phyloP scores from a whole-genome alignment of 1,140 invertebrate genomes.

The Ooceraea biroi region DNA sequence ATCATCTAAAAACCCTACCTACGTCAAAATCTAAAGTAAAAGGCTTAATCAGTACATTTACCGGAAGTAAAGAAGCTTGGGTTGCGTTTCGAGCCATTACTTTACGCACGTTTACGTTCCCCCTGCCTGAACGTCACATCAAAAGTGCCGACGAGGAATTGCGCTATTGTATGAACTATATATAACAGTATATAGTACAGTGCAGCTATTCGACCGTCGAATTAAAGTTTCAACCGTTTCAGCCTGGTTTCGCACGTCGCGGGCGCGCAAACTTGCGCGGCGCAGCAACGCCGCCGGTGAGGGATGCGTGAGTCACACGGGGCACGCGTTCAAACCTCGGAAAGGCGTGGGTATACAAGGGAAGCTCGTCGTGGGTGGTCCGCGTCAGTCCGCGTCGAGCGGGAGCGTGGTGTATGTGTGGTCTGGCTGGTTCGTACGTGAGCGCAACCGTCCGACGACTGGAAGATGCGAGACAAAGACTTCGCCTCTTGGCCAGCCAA shows the following conservation, averaged over 20 bases:
- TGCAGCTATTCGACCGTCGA: not conserved
- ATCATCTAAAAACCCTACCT: too few relatives aligned
- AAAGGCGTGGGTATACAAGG: conserved; percentile 66
- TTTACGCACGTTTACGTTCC: too few relatives aligned
- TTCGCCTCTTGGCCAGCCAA: conserved; percentile 56
- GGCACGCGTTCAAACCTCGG: conserved; percentile 68
- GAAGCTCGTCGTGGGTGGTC: conserved; percentile 78
- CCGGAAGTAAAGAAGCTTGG: too few relatives aligned
- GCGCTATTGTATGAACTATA: too few relatives aligned
- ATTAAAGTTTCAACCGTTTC: too few relatives aligned
- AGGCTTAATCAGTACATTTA: too few relatives aligned
- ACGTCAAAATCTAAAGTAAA: too few relatives aligned
- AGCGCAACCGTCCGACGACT: conserved; percentile 67
- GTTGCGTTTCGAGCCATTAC: too few relatives aligned
- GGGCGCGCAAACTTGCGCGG: not conserved
- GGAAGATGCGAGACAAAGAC: conserved; percentile 73
- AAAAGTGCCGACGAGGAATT: too few relatives aligned
- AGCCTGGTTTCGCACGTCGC: not conserved
- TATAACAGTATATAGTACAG: too few relatives aligned
- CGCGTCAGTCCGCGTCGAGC: conserved; percentile 44
- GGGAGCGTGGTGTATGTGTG: conserved; percentile 75
- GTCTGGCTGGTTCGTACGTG: conserved; percentile 73
- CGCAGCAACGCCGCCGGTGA: conserved; percentile 44
- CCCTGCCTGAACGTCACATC: too few relatives aligned
- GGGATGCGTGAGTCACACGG: conserved; percentile 51